Conservation (phyloP, 2,113 vertebrate genomes). For the Naja naja region DNA sequence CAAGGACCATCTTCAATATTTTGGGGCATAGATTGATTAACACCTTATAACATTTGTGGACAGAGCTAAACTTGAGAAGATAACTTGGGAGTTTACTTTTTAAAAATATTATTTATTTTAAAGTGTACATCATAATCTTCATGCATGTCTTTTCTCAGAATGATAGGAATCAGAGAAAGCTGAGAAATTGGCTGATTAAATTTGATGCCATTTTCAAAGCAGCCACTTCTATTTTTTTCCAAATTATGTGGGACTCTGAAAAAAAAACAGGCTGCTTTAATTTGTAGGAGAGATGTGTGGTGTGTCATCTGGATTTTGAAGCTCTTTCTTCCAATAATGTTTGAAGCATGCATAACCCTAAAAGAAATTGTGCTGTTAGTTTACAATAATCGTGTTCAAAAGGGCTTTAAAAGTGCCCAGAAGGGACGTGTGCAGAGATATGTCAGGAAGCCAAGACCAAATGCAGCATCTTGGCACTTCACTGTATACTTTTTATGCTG, state of each 20-base stretch:
- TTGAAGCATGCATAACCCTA: background rate
- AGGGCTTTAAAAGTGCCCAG: background rate
- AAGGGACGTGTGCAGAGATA: background rate
- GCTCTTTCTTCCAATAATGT: background rate
- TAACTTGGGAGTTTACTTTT: background rate
- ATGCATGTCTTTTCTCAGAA: background rate
- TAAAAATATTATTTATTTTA: background rate
- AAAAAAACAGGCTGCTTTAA: background rate
- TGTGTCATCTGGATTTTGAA: background rate
- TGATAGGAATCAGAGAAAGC: background rate
- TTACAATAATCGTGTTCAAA: background rate
- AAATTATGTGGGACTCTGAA: background rate
- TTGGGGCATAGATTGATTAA: background rate
- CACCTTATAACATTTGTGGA: background rate
- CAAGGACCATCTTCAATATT: background rate
- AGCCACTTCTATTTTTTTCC: background rate
- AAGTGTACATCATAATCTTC: background rate
- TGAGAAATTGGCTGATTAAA: background rate
- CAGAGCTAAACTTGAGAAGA: background rate
- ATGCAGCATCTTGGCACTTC: background rate
- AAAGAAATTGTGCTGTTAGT: background rate
- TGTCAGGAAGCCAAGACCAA: background rate
- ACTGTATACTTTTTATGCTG: background rate
- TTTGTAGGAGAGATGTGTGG: background rate
- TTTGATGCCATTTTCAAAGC: background rate